These are phyloP conservation scores for Ypsolopha sequella DNA, from an alignment of 2,888 invertebrate genomes.

Conservation along the genomic window DNA sequence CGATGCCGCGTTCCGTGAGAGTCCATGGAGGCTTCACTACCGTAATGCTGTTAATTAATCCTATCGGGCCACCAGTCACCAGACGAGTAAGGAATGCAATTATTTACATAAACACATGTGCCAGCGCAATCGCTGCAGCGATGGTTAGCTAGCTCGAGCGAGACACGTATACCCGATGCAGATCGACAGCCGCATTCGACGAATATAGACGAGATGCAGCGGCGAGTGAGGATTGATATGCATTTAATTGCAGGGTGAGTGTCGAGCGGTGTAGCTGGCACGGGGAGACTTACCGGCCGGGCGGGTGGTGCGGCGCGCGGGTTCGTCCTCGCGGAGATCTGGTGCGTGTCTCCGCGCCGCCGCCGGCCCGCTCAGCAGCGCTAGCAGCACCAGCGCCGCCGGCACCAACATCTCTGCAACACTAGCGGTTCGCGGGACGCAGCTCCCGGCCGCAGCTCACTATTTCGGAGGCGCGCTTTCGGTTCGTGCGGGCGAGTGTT, in stretches of 20 bases:
- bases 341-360: constrained; percentile 72
- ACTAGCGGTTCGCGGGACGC: constrained; percentile 24
- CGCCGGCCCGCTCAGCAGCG: constrained; percentile 40
- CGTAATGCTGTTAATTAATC: constrained; percentile 28
- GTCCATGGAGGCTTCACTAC: constrained; percentile 4
- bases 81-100: constrained; percentile 36
- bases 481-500: constrained; percentile 32
- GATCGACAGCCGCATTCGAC: constrained; percentile 12
- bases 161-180: constrained; percentile 15
- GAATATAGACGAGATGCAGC: constrained; percentile 16
- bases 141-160: not conserved
- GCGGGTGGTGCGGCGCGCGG: constrained; percentile 73
- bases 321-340: constrained; percentile 75
- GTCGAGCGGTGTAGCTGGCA: constrained; percentile 17
- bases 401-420: constrained; percentile 10
- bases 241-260: constrained; percentile 25
- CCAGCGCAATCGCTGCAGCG: constrained; percentile 11
- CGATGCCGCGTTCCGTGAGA: not conserved
- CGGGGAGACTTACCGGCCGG: constrained; percentile 74
- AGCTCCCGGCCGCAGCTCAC: constrained; percentile 60
- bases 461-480: constrained; percentile 53
- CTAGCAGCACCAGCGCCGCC: constrained; percentile 46
- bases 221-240: constrained; percentile 16
- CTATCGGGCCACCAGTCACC: constrained; percentile 20
- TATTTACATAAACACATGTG: constrained; percentile 50